Evolutionary conservation across 1,140 invertebrate species (phyloP), one percentile per base, ranked within the genome.

Genomic region (Lasaia peninsularis): DNA sequence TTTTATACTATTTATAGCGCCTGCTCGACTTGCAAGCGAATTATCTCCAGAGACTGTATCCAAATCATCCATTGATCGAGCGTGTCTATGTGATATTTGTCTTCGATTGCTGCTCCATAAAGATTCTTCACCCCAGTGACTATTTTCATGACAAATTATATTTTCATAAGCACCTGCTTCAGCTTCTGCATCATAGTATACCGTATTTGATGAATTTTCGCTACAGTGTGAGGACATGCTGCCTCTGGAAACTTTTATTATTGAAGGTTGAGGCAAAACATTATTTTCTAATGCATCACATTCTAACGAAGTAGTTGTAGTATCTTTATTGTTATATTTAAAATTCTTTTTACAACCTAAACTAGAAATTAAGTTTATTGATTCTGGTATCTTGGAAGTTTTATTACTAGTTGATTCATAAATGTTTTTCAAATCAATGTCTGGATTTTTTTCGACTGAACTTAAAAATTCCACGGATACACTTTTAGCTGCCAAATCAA

Each of bases 111-210:
- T 95, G 52, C 94, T 89, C 95, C 95, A 96, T 0, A 96, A 85
- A 5, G 91, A 83, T 79, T 96, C 95, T 81, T 96, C 95, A 75
- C 96, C 95, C 95, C 95, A 96, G 20, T 95, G 91, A 81, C 94
- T 92, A 62, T 94, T 93, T 21, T 92, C 92, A 51, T 86, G 75
- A 63, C 75, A 86, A 31, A 82, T 63, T 24, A 93, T 14, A 90
- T 82, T 88, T 71, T 87, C 86, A 59, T 88, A 88, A 18, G 80
- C 69, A 62, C 73, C 63, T 44, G 75, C 66, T 49, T 88, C 86
- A n/a, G 83, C 76, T 73, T 88, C 85, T 9, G 85, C 85, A 48
- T 88, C 85, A 60, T 88, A 88, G 67, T 88, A 88, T 24, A 88
- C 85, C 18, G 85, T 88, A 56, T 80, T 88, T 40, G 85, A 88